Conservation (phyloP, 2,888 invertebrate genomes). For the Desoria tigrina region DNA sequence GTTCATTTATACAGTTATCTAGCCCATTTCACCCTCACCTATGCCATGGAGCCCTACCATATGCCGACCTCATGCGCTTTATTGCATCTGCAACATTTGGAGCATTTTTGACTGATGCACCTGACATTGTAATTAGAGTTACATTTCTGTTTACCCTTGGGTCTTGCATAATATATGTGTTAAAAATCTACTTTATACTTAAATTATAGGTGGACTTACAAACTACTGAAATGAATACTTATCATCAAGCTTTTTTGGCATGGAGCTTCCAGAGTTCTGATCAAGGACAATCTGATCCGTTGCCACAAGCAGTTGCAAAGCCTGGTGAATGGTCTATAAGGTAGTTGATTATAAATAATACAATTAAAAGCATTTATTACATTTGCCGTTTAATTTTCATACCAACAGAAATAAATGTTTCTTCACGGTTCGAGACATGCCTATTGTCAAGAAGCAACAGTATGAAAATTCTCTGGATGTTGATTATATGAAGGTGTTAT, state of each 20-base stretch:
- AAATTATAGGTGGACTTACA: slow-evolving; percentile 14
- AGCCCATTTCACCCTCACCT: slow-evolving; percentile 68
- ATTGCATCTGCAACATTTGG: slow-evolving; percentile 75
- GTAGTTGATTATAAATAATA: slow-evolving; percentile 49
- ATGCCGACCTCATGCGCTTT: slow-evolving; percentile 73
- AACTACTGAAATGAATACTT: slow-evolving; percentile 61
- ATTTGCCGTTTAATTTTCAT: background rate
- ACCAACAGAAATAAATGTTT: slow-evolving; percentile 63
- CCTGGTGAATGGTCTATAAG: slow-evolving; percentile 56
- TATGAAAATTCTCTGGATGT: slow-evolving; percentile 65
- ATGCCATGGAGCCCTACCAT: slow-evolving; percentile 70
- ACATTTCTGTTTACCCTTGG: background rate
- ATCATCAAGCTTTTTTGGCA: slow-evolving; percentile 65
- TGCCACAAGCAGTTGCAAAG: slow-evolving; percentile 48
- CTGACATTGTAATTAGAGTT: slow-evolving; percentile 57
- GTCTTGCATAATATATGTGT: background rate
- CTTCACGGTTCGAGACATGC: slow-evolving; percentile 62
- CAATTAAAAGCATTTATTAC: background rate
- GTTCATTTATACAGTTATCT: slow-evolving; percentile 74
- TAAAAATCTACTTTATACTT: slow-evolving; percentile 2
- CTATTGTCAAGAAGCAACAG: slow-evolving; percentile 67
- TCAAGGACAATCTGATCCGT: slow-evolving; percentile 53
- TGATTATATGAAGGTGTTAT: slow-evolving; percentile 66
- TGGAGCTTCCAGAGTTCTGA: slow-evolving; percentile 63
- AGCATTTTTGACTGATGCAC: slow-evolving; percentile 65